Evolutionary conservation across 2,888 invertebrate genomes (phyloP).

Genomic region (Heteropelma amictum): DNA sequence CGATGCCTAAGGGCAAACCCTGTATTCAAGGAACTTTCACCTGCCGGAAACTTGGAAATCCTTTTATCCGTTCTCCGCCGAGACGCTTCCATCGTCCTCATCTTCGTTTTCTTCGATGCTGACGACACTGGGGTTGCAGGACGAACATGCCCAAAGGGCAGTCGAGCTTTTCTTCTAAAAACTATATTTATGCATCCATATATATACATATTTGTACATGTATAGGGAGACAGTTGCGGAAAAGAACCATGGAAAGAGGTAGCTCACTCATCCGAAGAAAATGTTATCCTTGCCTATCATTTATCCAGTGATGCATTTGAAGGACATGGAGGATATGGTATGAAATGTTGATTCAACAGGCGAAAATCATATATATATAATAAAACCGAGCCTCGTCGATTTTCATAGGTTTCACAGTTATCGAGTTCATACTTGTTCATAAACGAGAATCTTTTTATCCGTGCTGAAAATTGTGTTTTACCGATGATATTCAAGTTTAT

Average conservation of each 20-base stretch:
- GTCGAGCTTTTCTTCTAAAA: conserved; percentile 26
- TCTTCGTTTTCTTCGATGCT: conserved; percentile 28
- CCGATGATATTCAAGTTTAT: too few relatives aligned
- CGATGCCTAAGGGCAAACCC: conserved; percentile 45
- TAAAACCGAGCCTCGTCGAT: too few relatives aligned
- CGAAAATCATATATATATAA: too few relatives aligned
- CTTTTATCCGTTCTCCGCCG: conserved; percentile 50
- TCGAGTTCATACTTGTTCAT: too few relatives aligned
- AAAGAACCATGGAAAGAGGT: neutral
- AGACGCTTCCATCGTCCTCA: conserved; percentile 14
- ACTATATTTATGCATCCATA: conserved; percentile 1
- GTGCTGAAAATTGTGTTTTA: too few relatives aligned
- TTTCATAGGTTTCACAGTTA: too few relatives aligned
- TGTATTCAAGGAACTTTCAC: conserved; percentile 53
- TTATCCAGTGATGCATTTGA: neutral
- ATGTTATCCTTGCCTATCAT: neutral
- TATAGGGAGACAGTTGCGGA: too few relatives aligned
- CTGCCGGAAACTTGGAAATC: conserved; percentile 55
- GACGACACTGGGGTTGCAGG: neutral
- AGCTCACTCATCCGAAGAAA: neutral
- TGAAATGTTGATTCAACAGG: too few relatives aligned
- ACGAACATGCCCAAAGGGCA: conserved; percentile 47
- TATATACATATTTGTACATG: neutral
- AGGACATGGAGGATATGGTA: neutral
- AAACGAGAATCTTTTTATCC: too few relatives aligned